Percentiles rank a stretch among this genome's conserved stretches.
Conservation (phyloP, 1,140 invertebrate genomes). For the Drosophila ambigua region DNA sequence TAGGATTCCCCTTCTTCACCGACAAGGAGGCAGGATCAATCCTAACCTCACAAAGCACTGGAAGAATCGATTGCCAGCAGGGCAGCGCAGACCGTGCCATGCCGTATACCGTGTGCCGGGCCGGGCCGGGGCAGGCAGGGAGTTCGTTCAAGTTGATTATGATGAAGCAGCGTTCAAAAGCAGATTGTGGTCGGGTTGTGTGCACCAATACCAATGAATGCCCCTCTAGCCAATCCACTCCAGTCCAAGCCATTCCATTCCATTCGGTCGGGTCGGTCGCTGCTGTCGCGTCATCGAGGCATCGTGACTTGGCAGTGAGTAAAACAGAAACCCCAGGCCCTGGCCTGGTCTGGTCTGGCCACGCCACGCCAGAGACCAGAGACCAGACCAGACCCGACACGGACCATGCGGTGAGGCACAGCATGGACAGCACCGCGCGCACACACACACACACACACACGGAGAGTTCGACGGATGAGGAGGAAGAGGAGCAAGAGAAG, state of each 20-base stretch:
- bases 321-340: conserved; percentile 18
- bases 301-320: conserved; percentile 47
- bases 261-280: conserved; percentile 1
- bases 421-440: conserved; percentile 12
- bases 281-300: conserved; percentile 22
- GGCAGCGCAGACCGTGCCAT: conserved; percentile 1
- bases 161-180: too few species aligned
- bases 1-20: too few species aligned
- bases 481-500: conserved; percentile 16
- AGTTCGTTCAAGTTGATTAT: too few species aligned
- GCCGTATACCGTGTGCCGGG: too few species aligned
- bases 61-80: conserved; percentile 14
- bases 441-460: conserved; percentile 13
- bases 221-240: conserved; percentile 2
- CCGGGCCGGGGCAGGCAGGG: too few species aligned
- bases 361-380: too few species aligned
- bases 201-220: conserved; percentile 28
- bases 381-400: conserved; percentile 36
- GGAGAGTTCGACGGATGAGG: conserved; percentile 8
- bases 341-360: neutral
- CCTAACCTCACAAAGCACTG: conserved; percentile 46
- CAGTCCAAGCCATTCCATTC: conserved; percentile 1
- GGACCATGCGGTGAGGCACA: conserved; percentile 40
- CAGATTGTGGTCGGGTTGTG: too few species aligned
- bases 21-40: conserved; percentile 41